Evolutionary conservation across 2,888 invertebrate genomes (phyloP).

Genomic region (Eremobia ochroleuca): DNA sequence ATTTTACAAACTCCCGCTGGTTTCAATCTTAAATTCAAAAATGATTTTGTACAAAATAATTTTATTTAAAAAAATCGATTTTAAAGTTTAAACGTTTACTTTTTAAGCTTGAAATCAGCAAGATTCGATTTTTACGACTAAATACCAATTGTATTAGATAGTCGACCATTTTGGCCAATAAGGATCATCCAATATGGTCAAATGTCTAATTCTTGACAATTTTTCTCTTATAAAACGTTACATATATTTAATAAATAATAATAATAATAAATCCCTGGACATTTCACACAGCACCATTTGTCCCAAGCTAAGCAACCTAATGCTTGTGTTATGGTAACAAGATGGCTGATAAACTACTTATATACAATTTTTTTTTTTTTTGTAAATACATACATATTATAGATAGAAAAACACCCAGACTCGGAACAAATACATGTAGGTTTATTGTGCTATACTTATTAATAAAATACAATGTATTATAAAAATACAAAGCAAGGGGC

Average conservation of each 20-base stretch:
- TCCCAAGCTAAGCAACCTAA: no score
- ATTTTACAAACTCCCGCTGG: slow-evolving; percentile 56
- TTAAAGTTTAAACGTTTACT: background rate
- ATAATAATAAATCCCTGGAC: no score
- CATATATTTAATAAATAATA: no score
- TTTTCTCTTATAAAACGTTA: slow-evolving; percentile 72
- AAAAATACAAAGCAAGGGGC: slow-evolving; percentile 64
- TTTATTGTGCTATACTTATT: slow-evolving; percentile 67
- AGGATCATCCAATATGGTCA: slow-evolving; percentile 82
- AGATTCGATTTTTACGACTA: slow-evolving; percentile 62
- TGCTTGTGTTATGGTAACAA: no score
- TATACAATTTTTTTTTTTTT: no score
- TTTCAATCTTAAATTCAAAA: slow-evolving; percentile 37
- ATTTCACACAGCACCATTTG: no score
- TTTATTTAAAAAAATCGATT: background rate
- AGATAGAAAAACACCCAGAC: no score
- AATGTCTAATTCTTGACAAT: slow-evolving; percentile 83
- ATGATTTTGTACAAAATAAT: background rate
- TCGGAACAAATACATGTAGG: no score
- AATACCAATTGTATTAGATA: slow-evolving; percentile 84
- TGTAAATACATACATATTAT: no score
- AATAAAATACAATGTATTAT: slow-evolving; percentile 60
- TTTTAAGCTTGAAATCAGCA: slow-evolving; percentile 55
- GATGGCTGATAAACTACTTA: no score
- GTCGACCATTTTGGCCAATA: slow-evolving; percentile 84